Evolutionary conservation across 2,797 vertebrate species (phyloP), one percentile per base, ranked within the genome.

Genomic region (Rhinophrynus dorsalis): DNA sequence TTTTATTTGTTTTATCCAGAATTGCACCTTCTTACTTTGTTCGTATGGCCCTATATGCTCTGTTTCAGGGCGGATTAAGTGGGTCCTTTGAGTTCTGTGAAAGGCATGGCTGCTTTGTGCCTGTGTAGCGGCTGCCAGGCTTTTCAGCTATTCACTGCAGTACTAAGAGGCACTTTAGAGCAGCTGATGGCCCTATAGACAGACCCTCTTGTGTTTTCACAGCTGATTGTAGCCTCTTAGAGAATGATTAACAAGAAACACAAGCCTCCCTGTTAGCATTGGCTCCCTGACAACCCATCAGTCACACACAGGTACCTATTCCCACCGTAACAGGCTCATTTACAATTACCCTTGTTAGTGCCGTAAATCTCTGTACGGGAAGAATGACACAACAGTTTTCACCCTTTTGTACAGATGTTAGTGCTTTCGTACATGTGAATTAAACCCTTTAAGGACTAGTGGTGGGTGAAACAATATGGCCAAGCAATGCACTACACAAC

Each of bases 231-330:
- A 32, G 29, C 61, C 45, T 65, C 69, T 65, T 44, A 55, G 61
- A 15, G 35, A 65, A 72, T 72, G 33, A 72, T 72, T 72, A 50
- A 51, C 54, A 40, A 58, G 61, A 44, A 50, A 44, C 68, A 65
- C 44, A 58, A 51, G 29, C 51, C 33, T 6, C 35, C 37, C 12
- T 72, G 69, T 72, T 50, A 29, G 35, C 35, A 24, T 62, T 72
- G 69, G 69, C 69, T 42, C 18, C 8, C 1, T 38, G 5, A 18
- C 42, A 51, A 35, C 37, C 7, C 26, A 67, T 67, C 38, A 17
- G 60, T 48, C 42, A 65, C 42, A 27, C 54, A 40, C 54, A 57
- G 69, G 69, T 65, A 59, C 33, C 30, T 42, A 44, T 72, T 58
- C 61, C 69, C 61, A 42, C 47, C 2, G 5, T n/a, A 64, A 23